Conservation (phyloP, 2,113 vertebrate genomes). For the Scalopus aquaticus region DNA sequence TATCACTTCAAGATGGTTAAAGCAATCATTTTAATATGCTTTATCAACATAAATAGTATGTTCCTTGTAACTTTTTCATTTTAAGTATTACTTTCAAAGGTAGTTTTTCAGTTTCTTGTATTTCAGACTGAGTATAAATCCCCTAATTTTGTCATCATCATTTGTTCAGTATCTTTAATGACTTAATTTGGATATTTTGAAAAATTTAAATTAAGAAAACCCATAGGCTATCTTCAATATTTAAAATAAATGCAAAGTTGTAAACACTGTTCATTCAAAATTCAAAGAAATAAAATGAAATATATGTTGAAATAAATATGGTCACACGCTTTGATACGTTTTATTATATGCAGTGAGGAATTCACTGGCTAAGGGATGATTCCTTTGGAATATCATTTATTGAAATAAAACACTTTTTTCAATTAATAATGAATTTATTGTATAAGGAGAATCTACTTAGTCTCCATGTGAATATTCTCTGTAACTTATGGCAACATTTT, state of each 20-base stretch:
- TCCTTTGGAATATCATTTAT: neutral
- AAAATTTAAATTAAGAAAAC: neutral
- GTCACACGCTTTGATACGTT: neutral
- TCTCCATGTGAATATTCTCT: neutral
- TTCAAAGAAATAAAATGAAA: constrained; percentile 36
- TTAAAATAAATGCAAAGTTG: neutral
- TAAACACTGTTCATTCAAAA: neutral
- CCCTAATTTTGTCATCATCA: neutral
- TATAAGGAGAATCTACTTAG: neutral
- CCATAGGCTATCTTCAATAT: neutral
- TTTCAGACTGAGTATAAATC: neutral
- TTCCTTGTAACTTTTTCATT: neutral
- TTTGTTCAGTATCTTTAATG: neutral
- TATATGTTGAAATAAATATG: neutral
- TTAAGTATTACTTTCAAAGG: neutral
- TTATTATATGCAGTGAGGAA: neutral
- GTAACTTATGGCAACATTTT: neutral
- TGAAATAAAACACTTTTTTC: neutral
- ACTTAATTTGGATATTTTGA: neutral
- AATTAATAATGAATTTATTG: neutral
- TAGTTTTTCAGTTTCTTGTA: neutral
- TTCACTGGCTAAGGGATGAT: neutral
- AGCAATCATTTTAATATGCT: neutral
- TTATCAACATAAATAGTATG: neutral
- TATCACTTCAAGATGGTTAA: neutral